Conservation (phyloP, 1,140 invertebrate species). For the Aphidius gifuensis region DNA sequence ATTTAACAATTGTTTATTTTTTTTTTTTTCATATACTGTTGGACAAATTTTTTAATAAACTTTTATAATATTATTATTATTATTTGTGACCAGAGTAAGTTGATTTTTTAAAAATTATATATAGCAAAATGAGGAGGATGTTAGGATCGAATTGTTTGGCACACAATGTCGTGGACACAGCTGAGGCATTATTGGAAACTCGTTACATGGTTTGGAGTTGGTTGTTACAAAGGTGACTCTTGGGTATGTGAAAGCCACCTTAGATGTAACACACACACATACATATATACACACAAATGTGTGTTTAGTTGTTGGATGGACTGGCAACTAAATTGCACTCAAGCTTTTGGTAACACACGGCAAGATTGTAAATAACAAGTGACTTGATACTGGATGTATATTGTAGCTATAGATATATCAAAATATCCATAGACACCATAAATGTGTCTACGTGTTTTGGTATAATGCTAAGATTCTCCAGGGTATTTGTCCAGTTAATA, state of each 20-base stretch:
- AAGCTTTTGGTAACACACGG: conserved; percentile 9
- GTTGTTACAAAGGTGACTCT: conserved; percentile 25
- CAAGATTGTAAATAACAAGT: conserved; percentile 2
- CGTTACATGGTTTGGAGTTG: conserved; percentile 49
- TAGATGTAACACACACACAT: no score
- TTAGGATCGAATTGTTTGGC: conserved; percentile 23
- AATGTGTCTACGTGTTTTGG: neutral
- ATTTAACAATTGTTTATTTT: neutral
- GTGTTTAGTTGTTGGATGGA: conserved; percentile 14
- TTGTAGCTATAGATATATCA: neutral
- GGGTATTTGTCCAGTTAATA: no score
- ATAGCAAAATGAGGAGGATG: neutral
- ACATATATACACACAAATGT: conserved; percentile 16
- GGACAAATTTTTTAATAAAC: no score
- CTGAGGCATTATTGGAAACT: conserved; percentile 56
- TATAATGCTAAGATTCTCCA: no score
- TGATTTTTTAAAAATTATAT: no score
- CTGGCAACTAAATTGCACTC: conserved; percentile 24
- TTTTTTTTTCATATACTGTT: neutral
- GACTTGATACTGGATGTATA: neutral
- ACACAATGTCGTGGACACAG: conserved; percentile 43
- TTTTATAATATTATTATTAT: no score
- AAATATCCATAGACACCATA: conserved; percentile 8
- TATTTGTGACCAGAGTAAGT: no score
- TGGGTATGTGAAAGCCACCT: conserved; percentile 2